Percentiles rank a stretch among this genome's conserved stretches.
phyloP scores from a whole-genome alignment of 2,797 vertebrate genomes.

The Accipiter superciliosus region DNA sequence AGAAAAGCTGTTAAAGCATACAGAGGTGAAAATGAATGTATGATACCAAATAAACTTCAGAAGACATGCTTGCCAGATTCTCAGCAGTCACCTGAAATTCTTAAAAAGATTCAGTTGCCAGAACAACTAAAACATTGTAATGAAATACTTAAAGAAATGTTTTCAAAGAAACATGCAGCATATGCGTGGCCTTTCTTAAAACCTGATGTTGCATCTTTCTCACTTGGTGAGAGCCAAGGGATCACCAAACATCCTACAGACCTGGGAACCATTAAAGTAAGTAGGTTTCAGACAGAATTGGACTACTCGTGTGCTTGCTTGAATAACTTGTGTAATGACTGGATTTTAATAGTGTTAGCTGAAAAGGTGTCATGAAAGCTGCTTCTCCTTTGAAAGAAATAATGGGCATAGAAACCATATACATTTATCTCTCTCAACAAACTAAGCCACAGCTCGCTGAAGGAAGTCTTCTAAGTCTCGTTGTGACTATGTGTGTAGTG shows the following conservation, averaged over 20 bases:
- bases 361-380: neutral
- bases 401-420: neutral
- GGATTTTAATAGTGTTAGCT: neutral
- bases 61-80: constrained; percentile 78
- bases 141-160: constrained; percentile 88
- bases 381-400: neutral
- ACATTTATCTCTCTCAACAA: neutral
- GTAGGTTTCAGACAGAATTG: neutral
- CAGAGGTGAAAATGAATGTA: constrained; percentile 61
- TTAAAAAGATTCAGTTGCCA: constrained; percentile 69
- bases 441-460: neutral
- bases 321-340: neutral
- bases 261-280: constrained; percentile 87
- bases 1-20: constrained; percentile 57
- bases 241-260: constrained; percentile 86
- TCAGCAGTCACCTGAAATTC: constrained; percentile 61
- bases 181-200: constrained; percentile 92
- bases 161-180: constrained; percentile 85
- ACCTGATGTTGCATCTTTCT: constrained; percentile 76
- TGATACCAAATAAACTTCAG: constrained; percentile 74
- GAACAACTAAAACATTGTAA: constrained; percentile 83
- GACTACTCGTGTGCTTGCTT: neutral
- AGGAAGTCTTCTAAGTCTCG: neutral
- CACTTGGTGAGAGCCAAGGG: constrained; percentile 81
- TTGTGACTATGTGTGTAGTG: neutral